Base-by-base conservation (phyloP, 2,113 vertebrate genomes). In the Channa maculata region DNA sequence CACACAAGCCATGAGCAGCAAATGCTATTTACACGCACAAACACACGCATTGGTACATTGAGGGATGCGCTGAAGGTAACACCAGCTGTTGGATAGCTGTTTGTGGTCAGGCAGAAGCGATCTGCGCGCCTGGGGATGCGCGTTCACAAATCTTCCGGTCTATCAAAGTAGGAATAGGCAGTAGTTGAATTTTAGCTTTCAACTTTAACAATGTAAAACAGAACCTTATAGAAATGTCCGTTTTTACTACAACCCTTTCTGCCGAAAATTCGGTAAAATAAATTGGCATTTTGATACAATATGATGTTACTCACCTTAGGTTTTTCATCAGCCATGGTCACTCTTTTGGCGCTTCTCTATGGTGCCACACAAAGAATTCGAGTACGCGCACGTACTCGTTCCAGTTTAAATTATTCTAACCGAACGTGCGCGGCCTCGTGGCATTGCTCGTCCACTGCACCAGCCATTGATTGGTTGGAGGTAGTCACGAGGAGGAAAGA, bases 281-380 rank as follows among this genome's bases (percentile, higher is more conserved):
- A 46, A 53, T 1, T 2, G 1, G 11, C 43, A 33, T 41, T 46
- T 34, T 46, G 14, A 13, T 49, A 41, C 63, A 53, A 51, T 74
- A 45, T 55, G 14, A 10, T 79, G 38, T 63, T 62, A 92, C 95
- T 96, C 93, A 97, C 97, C 96, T 97, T 98, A 88, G 97, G 96
- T 94, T 98, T 98, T 89, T 98, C 96, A 94, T 98, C 96, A 86
- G 97, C 97, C 97, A 97, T 98, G 91, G 95, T 94, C 94, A 94
- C 92, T 94, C 92, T 94, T 94, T 92, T 93, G 90, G 94, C 93
- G 93, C 91, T 94, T 93, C 93, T 91, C 94, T 93, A 92, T 83
- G 69, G 94, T 93, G 86, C 95, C 93, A 94, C 95, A 96, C 95
- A 95, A 95, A 95, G 94, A 95, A 92, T 88, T 89, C 94, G 88